A percentile compares a stretch with the other conserved stretches of the same genome.
phyloP scores from a whole-genome alignment of 2,113 vertebrate genomes.

The Amia ocellicauda region DNA sequence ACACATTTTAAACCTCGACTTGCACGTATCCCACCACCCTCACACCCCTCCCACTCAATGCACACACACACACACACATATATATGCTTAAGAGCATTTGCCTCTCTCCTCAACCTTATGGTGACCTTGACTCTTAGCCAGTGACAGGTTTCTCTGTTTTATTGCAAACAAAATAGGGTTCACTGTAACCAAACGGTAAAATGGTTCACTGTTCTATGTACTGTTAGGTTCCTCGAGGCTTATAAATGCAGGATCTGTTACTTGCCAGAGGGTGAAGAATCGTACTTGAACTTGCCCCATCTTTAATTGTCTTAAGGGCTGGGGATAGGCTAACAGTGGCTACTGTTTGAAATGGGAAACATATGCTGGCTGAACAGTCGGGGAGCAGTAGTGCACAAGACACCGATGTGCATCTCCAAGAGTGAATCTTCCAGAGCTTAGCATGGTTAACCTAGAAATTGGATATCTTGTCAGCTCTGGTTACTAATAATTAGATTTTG shows the following conservation, averaged over 20 bases:
- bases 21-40: background rate
- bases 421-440: too few relatives aligned
- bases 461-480: too few relatives aligned
- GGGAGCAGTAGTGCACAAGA: too few relatives aligned
- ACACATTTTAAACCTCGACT: background rate
- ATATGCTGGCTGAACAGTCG: too few relatives aligned
- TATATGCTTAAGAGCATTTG: background rate
- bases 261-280: background rate
- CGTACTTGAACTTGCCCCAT: background rate
- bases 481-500: too few relatives aligned
- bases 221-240: too few relatives aligned
- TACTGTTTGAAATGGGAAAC: too few relatives aligned
- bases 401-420: too few relatives aligned
- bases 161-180: background rate
- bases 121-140: conserved; percentile 8
- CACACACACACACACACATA: too few relatives aligned
- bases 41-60: too few relatives aligned
- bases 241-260: background rate
- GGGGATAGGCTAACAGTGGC: too few relatives aligned
- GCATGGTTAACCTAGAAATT: too few relatives aligned
- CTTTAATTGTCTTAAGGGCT: background rate
- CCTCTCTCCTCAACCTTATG: background rate
- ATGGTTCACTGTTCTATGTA: background rate
- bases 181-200: background rate
- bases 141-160: background rate